These are phyloP conservation scores for Tetramorium parvispinum DNA, from an alignment of 1,140 invertebrate species.

Conservation along the genomic window DNA sequence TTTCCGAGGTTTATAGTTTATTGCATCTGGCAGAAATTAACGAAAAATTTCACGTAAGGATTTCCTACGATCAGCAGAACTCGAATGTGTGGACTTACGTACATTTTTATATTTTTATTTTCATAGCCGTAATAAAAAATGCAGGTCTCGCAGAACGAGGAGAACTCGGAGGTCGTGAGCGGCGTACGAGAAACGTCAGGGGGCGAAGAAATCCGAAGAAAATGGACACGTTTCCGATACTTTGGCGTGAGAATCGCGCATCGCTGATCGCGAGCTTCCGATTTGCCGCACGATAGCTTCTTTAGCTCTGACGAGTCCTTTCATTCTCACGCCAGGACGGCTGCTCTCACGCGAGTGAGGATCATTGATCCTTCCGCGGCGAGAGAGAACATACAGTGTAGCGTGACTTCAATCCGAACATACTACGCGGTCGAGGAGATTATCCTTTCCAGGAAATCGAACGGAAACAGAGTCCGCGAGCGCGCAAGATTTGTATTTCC, in stretches of 20 bases:
- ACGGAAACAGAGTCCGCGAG: conserved; percentile 42
- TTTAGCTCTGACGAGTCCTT: conserved; percentile 38
- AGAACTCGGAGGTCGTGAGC: conserved; percentile 29
- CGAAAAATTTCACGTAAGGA: background rate
- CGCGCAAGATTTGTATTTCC: conserved; percentile 47
- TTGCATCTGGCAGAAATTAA: background rate
- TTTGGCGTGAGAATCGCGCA: conserved; percentile 54
- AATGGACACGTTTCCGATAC: conserved; percentile 60
- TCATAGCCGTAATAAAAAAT: conserved; percentile 33
- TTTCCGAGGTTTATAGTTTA: background rate
- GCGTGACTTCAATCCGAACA: conserved; percentile 48
- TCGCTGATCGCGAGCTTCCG: conserved; percentile 59
- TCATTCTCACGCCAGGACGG: conserved; percentile 18
- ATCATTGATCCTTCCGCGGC: conserved; percentile 51
- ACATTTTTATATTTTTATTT: conserved; percentile 28
- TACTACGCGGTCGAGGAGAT: conserved; percentile 40
- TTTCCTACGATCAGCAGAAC: background rate
- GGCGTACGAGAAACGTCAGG: conserved; percentile 16
- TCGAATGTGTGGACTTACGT: background rate
- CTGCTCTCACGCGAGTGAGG: conserved; percentile 30
- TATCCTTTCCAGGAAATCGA: conserved; percentile 50
- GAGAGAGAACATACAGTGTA: conserved; percentile 29
- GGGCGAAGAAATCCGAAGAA: conserved; percentile 36
- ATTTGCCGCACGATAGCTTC: conserved; percentile 44
- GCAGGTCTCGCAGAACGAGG: conserved; percentile 25